phyloP scores from a whole-genome alignment of 2,888 invertebrate species.

The Melolontha melolontha region DNA sequence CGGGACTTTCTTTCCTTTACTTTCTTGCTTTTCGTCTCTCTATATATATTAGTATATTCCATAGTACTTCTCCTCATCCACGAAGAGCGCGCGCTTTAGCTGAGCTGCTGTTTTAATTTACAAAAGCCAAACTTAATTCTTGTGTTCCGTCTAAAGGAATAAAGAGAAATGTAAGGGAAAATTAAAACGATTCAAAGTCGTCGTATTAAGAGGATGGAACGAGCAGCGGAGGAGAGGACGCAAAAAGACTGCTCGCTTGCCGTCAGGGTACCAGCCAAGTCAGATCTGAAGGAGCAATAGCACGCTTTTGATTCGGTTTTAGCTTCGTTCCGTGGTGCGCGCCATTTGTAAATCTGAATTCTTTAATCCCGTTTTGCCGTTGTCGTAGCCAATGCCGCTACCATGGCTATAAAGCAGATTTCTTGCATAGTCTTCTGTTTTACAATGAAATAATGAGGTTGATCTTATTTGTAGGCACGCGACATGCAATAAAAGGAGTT shows the following conservation, averaged over 20 bases:
- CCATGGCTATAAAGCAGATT: too few relatives aligned
- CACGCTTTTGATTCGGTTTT: constrained; percentile 64
- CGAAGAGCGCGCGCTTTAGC: constrained; percentile 28
- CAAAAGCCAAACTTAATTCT: constrained; percentile 70
- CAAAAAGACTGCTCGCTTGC: too few relatives aligned
- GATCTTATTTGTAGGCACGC: constrained; percentile 7
- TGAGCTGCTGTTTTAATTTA: constrained; percentile 68
- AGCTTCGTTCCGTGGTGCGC: constrained; percentile 50
- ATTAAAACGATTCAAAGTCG: constrained; percentile 67
- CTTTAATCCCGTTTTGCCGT: constrained; percentile 45
- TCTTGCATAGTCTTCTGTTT: neutral
- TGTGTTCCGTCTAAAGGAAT: constrained; percentile 67
- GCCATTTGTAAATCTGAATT: constrained; percentile 57
- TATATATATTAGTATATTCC: constrained; percentile 25
- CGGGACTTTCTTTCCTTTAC: constrained; percentile 30
- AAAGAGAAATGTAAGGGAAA: constrained; percentile 69
- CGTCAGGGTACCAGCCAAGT: neutral
- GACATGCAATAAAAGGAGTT: neutral
- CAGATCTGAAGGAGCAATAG: constrained; percentile 48
- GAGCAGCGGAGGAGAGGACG: neutral
- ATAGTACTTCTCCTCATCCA: constrained; percentile 51
- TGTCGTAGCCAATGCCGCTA: neutral
- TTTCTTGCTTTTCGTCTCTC: constrained; percentile 29
- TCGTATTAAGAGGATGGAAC: constrained; percentile 49
- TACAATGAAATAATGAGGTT: constrained; percentile 11